Percentiles rank a stretch among this genome's conserved stretches.
phyloP scores from a whole-genome alignment of 1,140 invertebrate genomes.

The Drosophila carrolli region DNA sequence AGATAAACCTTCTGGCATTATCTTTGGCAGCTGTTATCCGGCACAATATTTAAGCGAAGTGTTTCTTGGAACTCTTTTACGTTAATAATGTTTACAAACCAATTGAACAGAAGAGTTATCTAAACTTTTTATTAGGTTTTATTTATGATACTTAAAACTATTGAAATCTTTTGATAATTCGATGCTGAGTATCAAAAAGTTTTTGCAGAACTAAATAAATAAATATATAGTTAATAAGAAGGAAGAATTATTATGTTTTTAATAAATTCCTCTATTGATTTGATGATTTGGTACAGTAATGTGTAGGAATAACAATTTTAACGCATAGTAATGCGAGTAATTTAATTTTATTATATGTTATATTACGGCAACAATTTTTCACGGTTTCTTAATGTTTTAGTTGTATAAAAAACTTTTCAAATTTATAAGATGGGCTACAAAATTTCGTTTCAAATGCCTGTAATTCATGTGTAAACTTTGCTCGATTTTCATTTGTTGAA shows the following conservation, averaged over 20 bases:
- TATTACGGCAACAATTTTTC: too few relatives aligned
- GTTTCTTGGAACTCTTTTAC: constrained; percentile 23
- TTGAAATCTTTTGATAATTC: neutral
- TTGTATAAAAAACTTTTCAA: neutral
- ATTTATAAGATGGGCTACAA: neutral
- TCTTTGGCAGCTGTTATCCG: constrained; percentile 47
- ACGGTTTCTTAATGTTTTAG: too few relatives aligned
- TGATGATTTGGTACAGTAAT: too few relatives aligned
- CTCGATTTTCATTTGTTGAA: constrained; percentile 72
- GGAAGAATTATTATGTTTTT: too few relatives aligned
- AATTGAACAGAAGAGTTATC: constrained; percentile 21
- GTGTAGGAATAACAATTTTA: too few relatives aligned
- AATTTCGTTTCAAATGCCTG: constrained; percentile 2
- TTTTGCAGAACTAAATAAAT: too few relatives aligned
- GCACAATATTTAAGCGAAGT: constrained; percentile 10
- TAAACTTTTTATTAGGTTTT: neutral
- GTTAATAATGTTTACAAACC: constrained; percentile 42
- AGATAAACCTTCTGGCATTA: constrained; percentile 58
- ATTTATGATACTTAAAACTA: neutral
- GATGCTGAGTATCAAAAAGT: too few relatives aligned
- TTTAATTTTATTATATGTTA: too few relatives aligned
- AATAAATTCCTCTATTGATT: too few relatives aligned
- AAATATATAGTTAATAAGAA: too few relatives aligned
- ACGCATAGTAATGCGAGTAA: too few relatives aligned
- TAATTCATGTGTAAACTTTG: constrained; percentile 30